phyloP scores from a whole-genome alignment of 2,797 vertebrate genomes.

The Sardinella longiceps region DNA sequence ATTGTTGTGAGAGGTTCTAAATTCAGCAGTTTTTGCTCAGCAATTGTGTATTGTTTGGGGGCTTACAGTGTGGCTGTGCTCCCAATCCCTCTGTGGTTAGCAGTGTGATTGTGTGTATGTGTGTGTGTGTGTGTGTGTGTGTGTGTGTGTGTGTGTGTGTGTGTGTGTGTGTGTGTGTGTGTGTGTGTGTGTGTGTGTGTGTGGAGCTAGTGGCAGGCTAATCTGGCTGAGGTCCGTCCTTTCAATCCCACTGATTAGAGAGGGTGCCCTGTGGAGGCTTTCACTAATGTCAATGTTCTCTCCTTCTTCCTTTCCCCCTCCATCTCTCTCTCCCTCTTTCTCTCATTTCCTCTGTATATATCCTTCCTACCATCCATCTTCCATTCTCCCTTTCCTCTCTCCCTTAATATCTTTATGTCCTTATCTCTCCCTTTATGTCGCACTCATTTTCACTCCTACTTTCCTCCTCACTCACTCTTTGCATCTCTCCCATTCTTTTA shows the following conservation, averaged over 20 bases:
- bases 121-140: not conserved
- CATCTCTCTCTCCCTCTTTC: not conserved
- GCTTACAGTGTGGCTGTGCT: not conserved
- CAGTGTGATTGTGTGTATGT: not conserved
- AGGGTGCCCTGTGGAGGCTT: not conserved
- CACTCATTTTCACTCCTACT: not conserved
- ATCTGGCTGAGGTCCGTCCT: not conserved
- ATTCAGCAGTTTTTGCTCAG: not conserved
- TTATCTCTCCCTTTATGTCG: not conserved
- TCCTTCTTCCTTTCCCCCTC: not conserved
- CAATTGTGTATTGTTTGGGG: not conserved
- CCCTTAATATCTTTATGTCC: not conserved
- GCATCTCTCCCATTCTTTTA: not conserved
- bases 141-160: no score
- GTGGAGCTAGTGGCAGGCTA: not conserved
- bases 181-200: not conserved
- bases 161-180: not conserved
- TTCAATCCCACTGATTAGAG: not conserved
- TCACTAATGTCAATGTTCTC: not conserved
- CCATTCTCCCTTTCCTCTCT: not conserved
- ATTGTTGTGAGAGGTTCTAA: not conserved
- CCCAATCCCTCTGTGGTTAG: not conserved
- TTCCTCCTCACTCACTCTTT: constrained; percentile 33
- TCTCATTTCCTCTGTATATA: not conserved
- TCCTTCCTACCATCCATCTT: no score